A percentile compares a stretch with the other conserved stretches of the same genome.
These are phyloP conservation scores for Sebastes taczanowskii DNA, from an alignment of 2,797 vertebrate species.

Conservation along the genomic window DNA sequence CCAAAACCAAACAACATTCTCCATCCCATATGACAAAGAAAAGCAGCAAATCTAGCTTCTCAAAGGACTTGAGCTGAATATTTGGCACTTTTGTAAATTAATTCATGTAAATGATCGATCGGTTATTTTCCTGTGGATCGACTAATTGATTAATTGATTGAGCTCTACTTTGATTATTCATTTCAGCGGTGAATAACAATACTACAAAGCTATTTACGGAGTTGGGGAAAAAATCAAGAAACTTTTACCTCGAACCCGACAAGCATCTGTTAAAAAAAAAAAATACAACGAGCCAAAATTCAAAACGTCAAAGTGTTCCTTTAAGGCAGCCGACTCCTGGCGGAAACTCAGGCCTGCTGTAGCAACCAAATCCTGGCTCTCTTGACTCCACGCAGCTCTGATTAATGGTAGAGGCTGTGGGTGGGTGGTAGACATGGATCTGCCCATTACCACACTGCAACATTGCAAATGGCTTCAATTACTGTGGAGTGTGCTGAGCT, in stretches of 20 bases:
- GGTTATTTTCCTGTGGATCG: background rate
- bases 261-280: background rate
- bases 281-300: conserved; percentile 47
- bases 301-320: conserved; percentile 67
- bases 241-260: conserved; percentile 34
- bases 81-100: background rate
- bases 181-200: background rate
- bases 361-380: conserved; percentile 77
- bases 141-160: background rate
- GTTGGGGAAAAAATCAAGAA: conserved; percentile 32
- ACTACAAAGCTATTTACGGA: background rate
- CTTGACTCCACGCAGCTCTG: conserved; percentile 80
- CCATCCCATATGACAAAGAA: background rate
- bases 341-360: conserved; percentile 75
- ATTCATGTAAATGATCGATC: background rate
- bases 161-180: background rate
- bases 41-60: background rate
- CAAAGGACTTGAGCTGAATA: background rate
- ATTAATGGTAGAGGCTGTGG: conserved; percentile 87
- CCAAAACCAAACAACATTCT: background rate
- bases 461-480: conserved; percentile 90
- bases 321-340: conserved; percentile 75
- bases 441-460: conserved; percentile 87
- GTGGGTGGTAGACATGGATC: conserved; percentile 86
- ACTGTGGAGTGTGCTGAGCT: conserved; percentile 86